Conservation (phyloP, 2,888 invertebrate genomes). For the Epistrophella euchroma region DNA sequence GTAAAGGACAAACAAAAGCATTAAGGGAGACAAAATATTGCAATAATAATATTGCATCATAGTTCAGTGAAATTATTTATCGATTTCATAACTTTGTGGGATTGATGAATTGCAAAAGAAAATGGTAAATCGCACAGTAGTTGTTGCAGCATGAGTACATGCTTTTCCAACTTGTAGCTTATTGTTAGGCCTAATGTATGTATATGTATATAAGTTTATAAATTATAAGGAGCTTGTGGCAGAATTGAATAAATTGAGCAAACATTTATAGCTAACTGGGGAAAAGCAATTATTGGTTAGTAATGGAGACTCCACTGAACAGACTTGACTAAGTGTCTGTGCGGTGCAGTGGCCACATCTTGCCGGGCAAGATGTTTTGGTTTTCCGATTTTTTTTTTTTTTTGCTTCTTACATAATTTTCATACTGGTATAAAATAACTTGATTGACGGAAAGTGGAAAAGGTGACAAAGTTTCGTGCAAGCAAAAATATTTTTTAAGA, state of each 20-base stretch:
- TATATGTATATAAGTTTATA: not conserved
- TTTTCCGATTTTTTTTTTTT: constrained; percentile 11
- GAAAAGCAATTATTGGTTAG: constrained; percentile 1
- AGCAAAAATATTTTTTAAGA: not conserved
- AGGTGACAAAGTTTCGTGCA: constrained; percentile 27
- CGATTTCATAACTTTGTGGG: constrained; percentile 25
- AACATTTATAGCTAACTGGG: not conserved
- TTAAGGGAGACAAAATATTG: not conserved
- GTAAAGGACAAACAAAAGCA: not conserved
- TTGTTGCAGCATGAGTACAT: constrained; percentile 15
- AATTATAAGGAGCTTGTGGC: constrained; percentile 5
- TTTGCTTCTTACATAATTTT: constrained; percentile 56
- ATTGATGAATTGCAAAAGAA: constrained; percentile 42
- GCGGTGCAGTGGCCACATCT: not conserved
- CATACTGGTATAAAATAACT: not conserved
- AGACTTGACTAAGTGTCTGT: not conserved
- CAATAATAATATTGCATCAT: constrained; percentile 30
- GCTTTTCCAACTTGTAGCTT: constrained; percentile 1
- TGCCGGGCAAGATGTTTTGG: not conserved
- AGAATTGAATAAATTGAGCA: constrained; percentile 13
- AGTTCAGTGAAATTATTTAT: constrained; percentile 5
- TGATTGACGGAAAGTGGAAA: constrained; percentile 44
- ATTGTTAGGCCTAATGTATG: not conserved
- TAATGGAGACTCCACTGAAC: not conserved
- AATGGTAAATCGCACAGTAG: constrained; percentile 24